Percentiles rank a stretch among this genome's conserved stretches.
Conservation (phyloP, 2,797 vertebrate genomes). For the Falco peregrinus region DNA sequence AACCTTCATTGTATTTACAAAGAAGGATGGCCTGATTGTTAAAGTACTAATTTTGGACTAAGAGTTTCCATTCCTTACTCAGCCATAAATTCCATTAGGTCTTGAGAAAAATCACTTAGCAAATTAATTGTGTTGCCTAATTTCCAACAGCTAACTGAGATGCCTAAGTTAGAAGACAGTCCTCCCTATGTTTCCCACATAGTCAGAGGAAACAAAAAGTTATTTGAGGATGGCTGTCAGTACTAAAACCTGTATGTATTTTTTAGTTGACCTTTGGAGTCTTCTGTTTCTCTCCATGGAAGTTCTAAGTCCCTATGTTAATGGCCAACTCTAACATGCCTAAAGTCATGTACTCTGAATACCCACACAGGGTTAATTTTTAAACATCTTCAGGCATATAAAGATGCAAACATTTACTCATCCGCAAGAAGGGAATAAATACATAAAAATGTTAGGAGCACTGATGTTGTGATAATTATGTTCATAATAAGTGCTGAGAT, state of each 20-base stretch:
- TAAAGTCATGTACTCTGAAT: neutral
- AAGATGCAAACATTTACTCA: slow-evolving; percentile 28
- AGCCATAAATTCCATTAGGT: neutral
- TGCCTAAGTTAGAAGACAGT: neutral
- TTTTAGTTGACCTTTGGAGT: neutral
- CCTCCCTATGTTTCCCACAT: neutral
- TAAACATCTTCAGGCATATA: neutral
- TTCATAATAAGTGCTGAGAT: neutral
- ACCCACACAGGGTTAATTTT: slow-evolving; percentile 23
- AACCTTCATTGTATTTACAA: neutral
- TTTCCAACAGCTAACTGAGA: neutral
- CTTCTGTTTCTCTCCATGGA: neutral
- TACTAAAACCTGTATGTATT: neutral
- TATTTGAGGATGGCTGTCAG: neutral
- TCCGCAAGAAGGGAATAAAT: neutral
- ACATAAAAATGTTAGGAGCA: slow-evolving; percentile 37
- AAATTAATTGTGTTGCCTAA: slow-evolving; percentile 23
- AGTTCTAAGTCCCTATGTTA: neutral
- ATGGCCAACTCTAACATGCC: neutral
- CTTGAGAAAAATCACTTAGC: slow-evolving; percentile 4
- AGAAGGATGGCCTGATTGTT: neutral
- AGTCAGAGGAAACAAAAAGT: neutral
- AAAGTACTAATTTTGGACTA: slow-evolving; percentile 7
- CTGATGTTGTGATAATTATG: slow-evolving; percentile 44
- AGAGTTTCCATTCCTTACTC: neutral